Percentiles rank a stretch among this genome's conserved stretches.
Conservation (phyloP, 2,888 invertebrate genomes). For the Drosophila setosimentum region DNA sequence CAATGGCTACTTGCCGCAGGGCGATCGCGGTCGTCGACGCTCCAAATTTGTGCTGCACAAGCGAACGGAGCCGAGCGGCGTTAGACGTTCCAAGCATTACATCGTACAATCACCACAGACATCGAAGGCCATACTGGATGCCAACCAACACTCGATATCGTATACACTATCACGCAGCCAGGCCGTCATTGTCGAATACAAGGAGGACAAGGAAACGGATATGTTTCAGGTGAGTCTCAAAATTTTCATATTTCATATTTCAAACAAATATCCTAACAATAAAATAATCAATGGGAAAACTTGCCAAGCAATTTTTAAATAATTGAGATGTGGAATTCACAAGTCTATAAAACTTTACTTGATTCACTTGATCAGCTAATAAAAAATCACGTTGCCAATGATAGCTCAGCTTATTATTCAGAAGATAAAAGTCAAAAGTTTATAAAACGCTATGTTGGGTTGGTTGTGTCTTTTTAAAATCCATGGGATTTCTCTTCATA, state of each 20-base stretch:
- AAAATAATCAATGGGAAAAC: neutral
- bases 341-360: neutral
- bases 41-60: constrained; percentile 97
- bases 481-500: neutral
- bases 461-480: neutral
- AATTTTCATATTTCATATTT: too few species aligned
- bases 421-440: neutral
- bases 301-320: neutral
- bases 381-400: neutral
- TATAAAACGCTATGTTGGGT: neutral
- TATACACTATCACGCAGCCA: constrained; percentile 98
- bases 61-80: constrained; percentile 94
- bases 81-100: constrained; percentile 97
- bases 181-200: constrained; percentile 99
- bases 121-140: constrained; percentile 97
- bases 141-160: constrained; percentile 97
- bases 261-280: neutral
- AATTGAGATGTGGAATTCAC: neutral
- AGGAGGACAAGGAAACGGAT: constrained; percentile 97
- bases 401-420: neutral
- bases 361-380: neutral
- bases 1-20: constrained; percentile 97
- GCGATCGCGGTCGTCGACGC: constrained; percentile 95
- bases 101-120: constrained; percentile 98
- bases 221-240: constrained; percentile 97